Evolutionary conservation across 2,113 vertebrate genomes (phyloP), one percentile per base, ranked within the genome.

Genomic region (Entomyzon cyanotis): DNA sequence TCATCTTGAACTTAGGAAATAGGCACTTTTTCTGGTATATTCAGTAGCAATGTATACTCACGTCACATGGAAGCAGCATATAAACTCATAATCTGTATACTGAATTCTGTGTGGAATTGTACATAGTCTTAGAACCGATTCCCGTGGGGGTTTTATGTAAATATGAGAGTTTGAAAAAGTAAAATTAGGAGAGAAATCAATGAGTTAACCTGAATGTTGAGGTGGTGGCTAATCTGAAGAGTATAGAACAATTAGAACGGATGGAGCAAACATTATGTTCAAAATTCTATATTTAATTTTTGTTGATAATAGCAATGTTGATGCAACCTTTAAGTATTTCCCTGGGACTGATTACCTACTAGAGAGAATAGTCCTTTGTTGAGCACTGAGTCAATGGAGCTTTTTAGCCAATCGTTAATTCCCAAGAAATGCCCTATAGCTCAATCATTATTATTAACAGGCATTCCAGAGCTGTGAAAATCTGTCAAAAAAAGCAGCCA

Each of bases 401-500:
- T 68, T 75, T 69, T 52, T 23, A 74, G 41, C 37, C 84, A 80
- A 42, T 56, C n/a, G 76, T 86, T 89, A 89, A 62, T 84, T 80
- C 79, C 82, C 2, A 3, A 84, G 33, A 87, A 92, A 91, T 82
- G 75, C 22, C 74, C 44, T 37, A 35, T 41, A 90, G 53, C 59
- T 94, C 75, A 69, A 84, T 86, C 68, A 65, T 65, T 73, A 68
- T 60, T 84, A 95, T 87, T 70, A 91, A 85, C 12, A 85, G 44
- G 50, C 33, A 42, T 64, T 89, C 67, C 68, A 74, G 53, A 84
- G 64, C 64, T 77, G 49, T 47, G 60, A 90, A 78, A 87, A 91
- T 84, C 49, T 76, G 44, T 84, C 71, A 68, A 20, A 59, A 77
- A 35, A 47, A 55, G 11, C 53, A 82, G 37, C 50, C 44, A 65